Conservation (phyloP, 2,113 vertebrate species). For the Diadophis punctatus region DNA sequence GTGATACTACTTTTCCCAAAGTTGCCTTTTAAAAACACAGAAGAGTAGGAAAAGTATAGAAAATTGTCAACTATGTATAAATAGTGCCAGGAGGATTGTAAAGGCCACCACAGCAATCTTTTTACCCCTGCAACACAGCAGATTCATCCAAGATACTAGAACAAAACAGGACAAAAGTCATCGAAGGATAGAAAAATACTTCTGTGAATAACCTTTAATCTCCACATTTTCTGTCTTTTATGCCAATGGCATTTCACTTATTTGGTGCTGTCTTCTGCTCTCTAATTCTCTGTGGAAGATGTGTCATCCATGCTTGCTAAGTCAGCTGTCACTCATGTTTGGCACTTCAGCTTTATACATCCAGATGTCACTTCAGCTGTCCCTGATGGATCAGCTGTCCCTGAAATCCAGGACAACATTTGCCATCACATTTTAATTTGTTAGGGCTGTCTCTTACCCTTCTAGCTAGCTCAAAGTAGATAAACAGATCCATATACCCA, state of each 20-base stretch:
- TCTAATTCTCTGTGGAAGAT: conserved; percentile 58
- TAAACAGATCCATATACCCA: conserved; percentile 50
- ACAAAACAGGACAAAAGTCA: conserved; percentile 5
- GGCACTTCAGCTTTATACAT: conserved; percentile 52
- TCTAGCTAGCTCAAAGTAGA: conserved; percentile 50
- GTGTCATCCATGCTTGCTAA: conserved; percentile 60
- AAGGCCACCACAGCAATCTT: background rate
- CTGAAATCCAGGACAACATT: conserved; percentile 58
- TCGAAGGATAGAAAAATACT: background rate
- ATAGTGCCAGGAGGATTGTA: too few species aligned
- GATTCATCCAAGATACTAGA: background rate
- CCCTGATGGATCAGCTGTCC: conserved; percentile 57
- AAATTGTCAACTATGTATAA: background rate
- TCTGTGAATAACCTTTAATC: conserved; percentile 15
- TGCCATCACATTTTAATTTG: conserved; percentile 52
- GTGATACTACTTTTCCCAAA: background rate
- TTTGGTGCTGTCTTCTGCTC: conserved; percentile 53
- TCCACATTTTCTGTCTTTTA: conserved; percentile 8
- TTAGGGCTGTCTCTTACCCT: conserved; percentile 60
- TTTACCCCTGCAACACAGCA: background rate
- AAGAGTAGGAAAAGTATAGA: background rate
- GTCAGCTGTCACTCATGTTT: conserved; percentile 61
- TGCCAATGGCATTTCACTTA: conserved; percentile 48
- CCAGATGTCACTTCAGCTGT: conserved; percentile 65
- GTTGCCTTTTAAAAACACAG: background rate